Evolutionary conservation across 2,797 vertebrate species (phyloP).

Genomic region (Sylvia borin): DNA sequence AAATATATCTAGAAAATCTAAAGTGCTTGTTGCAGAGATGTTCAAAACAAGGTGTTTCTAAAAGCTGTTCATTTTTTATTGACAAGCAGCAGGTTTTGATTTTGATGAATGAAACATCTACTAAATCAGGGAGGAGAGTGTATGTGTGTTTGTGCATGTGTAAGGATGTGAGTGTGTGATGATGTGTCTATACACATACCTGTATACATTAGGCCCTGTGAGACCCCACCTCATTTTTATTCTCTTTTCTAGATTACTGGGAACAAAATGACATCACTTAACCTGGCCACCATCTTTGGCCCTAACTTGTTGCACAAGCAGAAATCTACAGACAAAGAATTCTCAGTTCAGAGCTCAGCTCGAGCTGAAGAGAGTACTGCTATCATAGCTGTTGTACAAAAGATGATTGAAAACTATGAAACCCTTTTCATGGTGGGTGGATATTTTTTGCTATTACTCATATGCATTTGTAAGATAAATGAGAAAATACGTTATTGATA

Average conservation of each 20-base stretch:
- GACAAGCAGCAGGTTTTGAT: not conserved
- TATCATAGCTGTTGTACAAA: conserved; percentile 91
- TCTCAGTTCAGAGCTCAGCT: conserved; percentile 92
- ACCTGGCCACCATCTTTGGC: conserved; percentile 96
- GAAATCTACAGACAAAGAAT: conserved; percentile 96
- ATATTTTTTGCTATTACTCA: not conserved
- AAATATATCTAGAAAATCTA: not conserved
- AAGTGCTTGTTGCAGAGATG: not conserved
- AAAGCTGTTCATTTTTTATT: not conserved
- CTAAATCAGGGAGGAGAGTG: rapidly evolving
- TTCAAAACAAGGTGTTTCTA: not conserved
- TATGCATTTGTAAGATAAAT: not conserved
- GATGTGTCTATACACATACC: not conserved
- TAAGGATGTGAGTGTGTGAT: not conserved
- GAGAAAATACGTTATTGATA: not conserved
- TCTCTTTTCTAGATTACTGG: conserved; percentile 84
- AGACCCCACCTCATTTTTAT: not conserved
- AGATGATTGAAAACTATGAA: conserved; percentile 89
- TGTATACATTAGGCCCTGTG: not conserved
- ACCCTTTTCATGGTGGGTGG: conserved; percentile 90
- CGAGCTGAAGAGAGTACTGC: conserved; percentile 93
- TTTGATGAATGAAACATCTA: not conserved
- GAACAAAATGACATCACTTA: conserved; percentile 98
- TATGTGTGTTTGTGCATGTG: too few relatives aligned
- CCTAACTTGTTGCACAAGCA: conserved; percentile 95